A percentile compares a stretch with the other conserved stretches of the same genome.
Conservation (phyloP, 2,797 vertebrate species). For the Bufotes viridis region DNA sequence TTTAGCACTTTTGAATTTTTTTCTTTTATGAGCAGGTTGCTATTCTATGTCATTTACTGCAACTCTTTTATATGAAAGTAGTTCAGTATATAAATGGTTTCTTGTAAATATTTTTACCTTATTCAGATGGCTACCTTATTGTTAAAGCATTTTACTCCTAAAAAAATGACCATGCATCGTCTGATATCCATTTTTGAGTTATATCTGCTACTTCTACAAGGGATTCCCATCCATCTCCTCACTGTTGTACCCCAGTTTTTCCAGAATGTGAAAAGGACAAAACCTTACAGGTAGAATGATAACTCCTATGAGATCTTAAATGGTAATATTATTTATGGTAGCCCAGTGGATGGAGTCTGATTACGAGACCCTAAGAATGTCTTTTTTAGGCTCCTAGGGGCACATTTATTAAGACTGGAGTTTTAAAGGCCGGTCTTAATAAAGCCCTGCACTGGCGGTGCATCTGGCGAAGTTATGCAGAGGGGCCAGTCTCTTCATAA, state of each 20-base stretch:
- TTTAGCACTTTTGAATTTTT: conserved; percentile 18
- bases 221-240: neutral
- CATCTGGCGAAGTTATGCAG: no score
- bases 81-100: conserved; percentile 23
- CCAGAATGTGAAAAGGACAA: neutral
- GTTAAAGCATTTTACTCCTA: neutral
- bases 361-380: neutral
- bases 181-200: neutral
- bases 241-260: neutral
- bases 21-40: conserved; percentile 39
- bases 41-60: conserved; percentile 30
- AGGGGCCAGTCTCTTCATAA: no score
- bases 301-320: neutral
- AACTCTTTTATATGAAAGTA: conserved; percentile 15
- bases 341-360: neutral
- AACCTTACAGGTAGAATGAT: no score
- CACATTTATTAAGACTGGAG: no score
- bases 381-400: no score
- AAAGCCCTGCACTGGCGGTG: no score
- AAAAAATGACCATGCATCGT: neutral
- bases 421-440: no score
- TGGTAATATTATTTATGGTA: neutral
- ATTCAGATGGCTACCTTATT: neutral
- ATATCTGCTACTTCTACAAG: neutral
- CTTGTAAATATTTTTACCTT: neutral